Conservation (phyloP, 2,113 vertebrate genomes). For the Haemorhous mexicanus region DNA sequence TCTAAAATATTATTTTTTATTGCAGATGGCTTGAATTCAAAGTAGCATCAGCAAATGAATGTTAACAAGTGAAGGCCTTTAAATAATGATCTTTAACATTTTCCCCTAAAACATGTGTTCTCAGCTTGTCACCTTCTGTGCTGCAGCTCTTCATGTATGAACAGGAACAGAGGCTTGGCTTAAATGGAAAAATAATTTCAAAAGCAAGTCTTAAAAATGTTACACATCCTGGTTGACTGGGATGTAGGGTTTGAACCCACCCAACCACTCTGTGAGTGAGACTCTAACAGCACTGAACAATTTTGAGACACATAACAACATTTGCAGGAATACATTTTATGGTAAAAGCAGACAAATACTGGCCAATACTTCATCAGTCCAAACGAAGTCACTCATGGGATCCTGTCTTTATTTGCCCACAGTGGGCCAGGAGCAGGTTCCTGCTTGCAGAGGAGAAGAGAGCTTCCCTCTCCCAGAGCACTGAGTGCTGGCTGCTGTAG, state of each 20-base stretch:
- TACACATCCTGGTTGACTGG: neutral
- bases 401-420: neutral
- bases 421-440: neutral
- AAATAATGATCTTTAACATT: neutral
- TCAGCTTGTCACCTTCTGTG: neutral
- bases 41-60: neutral
- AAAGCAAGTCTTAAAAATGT: neutral
- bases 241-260: neutral
- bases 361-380: neutral
- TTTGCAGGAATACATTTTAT: neutral
- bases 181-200: neutral
- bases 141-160: neutral
- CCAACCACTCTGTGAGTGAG: fast-evolving
- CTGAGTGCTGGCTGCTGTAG: fast-evolving
- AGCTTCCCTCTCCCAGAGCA: neutral
- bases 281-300: neutral
- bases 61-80: neutral
- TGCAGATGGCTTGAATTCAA: neutral
- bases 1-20: neutral
- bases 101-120: neutral
- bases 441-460: neutral
- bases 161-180: neutral
- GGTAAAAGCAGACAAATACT: neutral
- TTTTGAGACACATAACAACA: neutral
- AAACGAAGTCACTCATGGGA: neutral